These are phyloP conservation scores for Belonocnema kinseyi DNA, from an alignment of 1,140 invertebrate genomes.

Conservation along the genomic window DNA sequence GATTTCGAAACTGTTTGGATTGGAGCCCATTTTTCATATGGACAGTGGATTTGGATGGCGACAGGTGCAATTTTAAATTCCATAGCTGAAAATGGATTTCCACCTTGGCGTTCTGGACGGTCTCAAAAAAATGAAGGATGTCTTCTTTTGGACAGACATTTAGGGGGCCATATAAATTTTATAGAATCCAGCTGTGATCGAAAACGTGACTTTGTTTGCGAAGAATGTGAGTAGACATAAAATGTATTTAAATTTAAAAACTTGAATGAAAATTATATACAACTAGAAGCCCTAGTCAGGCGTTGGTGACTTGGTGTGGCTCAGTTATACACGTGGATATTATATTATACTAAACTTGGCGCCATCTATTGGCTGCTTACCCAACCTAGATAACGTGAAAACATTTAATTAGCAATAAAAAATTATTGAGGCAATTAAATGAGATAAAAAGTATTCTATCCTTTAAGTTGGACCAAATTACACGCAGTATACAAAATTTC, in stretches of 20 bases:
- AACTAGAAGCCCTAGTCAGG: too few relatives aligned
- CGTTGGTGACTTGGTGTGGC: too few relatives aligned
- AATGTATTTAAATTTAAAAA: not conserved
- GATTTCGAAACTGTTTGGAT: slow-evolving; percentile 62
- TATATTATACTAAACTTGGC: too few relatives aligned
- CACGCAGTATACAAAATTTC: too few relatives aligned
- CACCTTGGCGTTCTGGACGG: slow-evolving; percentile 56
- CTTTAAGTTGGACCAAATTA: too few relatives aligned
- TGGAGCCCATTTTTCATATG: slow-evolving; percentile 54
- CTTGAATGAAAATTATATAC: slow-evolving; percentile 1
- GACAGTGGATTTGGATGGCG: slow-evolving; percentile 57
- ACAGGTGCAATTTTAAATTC: slow-evolving; percentile 52
- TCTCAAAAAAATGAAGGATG: slow-evolving; percentile 54
- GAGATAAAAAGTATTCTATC: too few relatives aligned
- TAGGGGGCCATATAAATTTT: slow-evolving; percentile 50
- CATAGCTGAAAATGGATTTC: slow-evolving; percentile 51
- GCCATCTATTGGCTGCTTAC: too few relatives aligned
- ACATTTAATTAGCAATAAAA: too few relatives aligned
- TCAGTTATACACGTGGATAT: too few relatives aligned
- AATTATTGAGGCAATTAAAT: too few relatives aligned
- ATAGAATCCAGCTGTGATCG: slow-evolving; percentile 50
- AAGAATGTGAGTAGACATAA: slow-evolving; percentile 52
- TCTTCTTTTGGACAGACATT: slow-evolving; percentile 55
- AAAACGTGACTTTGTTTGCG: slow-evolving; percentile 58
- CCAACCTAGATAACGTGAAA: too few relatives aligned